Evolutionary conservation across 1,140 invertebrate species (phyloP), one percentile per base, ranked within the genome.

Genomic region (Nymphalis io): DNA sequence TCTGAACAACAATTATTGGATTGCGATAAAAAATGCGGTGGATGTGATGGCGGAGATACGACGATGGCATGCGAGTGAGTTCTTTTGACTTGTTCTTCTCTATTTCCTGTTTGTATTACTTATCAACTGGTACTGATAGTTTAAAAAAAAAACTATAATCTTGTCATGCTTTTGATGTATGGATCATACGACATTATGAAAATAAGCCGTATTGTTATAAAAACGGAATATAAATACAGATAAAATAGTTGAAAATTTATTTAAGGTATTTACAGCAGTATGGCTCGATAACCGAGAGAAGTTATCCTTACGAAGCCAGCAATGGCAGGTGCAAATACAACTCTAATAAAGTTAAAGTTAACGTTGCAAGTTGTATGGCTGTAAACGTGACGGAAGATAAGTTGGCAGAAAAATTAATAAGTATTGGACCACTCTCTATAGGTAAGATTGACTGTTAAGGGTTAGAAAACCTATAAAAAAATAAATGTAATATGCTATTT

Each of bases 1-100:
- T 69, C 72, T 1, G 27, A 66, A 23, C 72, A 73, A 42, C 72
- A 69, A 62, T 33, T 72, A 12, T 21, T 72, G 1, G 70, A 72
- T 40, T 72, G 70, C 12, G 70, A 63, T 5, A 15, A 20, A 11
- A 1, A 12, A 0, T 62, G 48, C n/a, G 1, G 0, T 0, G 65
- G 70, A 2, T 72, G 70, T 27, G 0, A 0, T 3, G 70, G 65
- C 16, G 20, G 21, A 6, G 0, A 20, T 23, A 8, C 39, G 8
- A 1, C 8, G 4, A 8, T 12, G 38, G 1, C 13, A 23, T 15
- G 64, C 65, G 12, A 13, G 48, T 13, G 18, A 12, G 70, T 67
- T 61, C n/a, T 27, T n/a, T n/a, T n/a, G n/a, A n/a, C n/a, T n/a
- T n/a, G n/a, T n/a, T n/a, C n/a, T n/a, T n/a, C n/a, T n/a, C n/a